A percentile compares a stretch with the other conserved stretches of the same genome.
Evolutionary conservation across 2,113 vertebrate genomes (phyloP).

Genomic region (Bostrychus sinensis): DNA sequence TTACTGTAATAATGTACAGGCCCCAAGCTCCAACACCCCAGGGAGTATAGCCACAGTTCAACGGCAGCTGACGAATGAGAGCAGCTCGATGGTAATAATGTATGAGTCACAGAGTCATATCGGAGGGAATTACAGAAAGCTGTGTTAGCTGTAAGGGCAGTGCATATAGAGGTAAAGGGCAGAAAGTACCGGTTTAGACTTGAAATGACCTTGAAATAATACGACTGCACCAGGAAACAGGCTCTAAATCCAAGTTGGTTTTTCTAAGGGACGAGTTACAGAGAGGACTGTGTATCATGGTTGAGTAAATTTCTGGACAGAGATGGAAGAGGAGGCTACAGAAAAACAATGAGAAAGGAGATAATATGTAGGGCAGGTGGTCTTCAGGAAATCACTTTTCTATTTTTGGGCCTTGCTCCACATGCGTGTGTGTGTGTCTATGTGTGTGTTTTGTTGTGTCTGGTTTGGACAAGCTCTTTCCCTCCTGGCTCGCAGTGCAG

Average conservation of each 20-base stretch:
- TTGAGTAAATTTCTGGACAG: slow-evolving; percentile 2
- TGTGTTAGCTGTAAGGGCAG: slow-evolving; percentile 31
- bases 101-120: slow-evolving; percentile 49
- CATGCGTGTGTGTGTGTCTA: background rate
- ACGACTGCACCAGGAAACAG: slow-evolving; percentile 10
- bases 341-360: slow-evolving; percentile 28
- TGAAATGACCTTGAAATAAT: slow-evolving; percentile 34
- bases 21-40: slow-evolving; percentile 22
- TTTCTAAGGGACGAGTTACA: slow-evolving; percentile 9
- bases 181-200: slow-evolving; percentile 23
- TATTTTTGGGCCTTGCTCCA: slow-evolving; percentile 45
- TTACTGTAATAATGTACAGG: slow-evolving; percentile 43
- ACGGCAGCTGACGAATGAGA: slow-evolving; percentile 37
- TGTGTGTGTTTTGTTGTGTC: slow-evolving; percentile 16
- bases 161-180: slow-evolving; percentile 30
- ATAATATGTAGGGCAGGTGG: slow-evolving; percentile 48
- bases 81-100: slow-evolving; percentile 45
- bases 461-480: slow-evolving; percentile 16
- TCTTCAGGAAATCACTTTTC: slow-evolving; percentile 59
- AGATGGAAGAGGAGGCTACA: slow-evolving; percentile 11
- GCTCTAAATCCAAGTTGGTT: slow-evolving; percentile 4
- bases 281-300: slow-evolving; percentile 1
- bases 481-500: slow-evolving; percentile 26
- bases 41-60: slow-evolving; percentile 37
- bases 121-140: slow-evolving; percentile 22